phyloP scores from a whole-genome alignment of 2,797 vertebrate genomes.

The Hypotaenidia philippensis region DNA sequence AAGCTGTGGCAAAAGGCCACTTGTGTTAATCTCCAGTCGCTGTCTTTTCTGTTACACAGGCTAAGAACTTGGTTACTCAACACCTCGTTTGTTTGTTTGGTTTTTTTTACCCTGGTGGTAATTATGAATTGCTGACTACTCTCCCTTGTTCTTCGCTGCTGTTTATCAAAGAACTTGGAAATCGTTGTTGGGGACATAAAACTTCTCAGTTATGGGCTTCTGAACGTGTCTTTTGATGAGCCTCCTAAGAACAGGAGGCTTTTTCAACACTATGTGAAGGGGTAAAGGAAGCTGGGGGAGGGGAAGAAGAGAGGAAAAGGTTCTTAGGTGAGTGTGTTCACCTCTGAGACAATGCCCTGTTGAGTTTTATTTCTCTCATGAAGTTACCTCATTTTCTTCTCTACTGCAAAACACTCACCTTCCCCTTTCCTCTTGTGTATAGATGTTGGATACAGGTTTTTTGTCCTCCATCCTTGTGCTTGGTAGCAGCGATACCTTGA shows the following conservation, averaged over 20 bases:
- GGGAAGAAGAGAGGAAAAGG: not conserved
- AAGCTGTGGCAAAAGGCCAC: constrained; percentile 39
- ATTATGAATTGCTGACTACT: constrained; percentile 56
- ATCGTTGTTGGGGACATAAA: not conserved
- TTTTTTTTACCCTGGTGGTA: constrained; percentile 75
- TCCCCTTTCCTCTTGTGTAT: not conserved
- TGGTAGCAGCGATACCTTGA: not conserved
- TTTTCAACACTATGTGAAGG: not conserved
- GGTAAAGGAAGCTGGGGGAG: not conserved
- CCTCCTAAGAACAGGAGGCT: not conserved
- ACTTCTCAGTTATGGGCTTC: constrained; percentile 11
- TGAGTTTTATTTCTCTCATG: not conserved
- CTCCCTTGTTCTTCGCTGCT: constrained; percentile 69
- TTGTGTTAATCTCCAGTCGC: constrained; percentile 61
- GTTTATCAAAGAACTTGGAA: constrained; percentile 62
- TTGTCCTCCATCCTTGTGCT: not conserved
- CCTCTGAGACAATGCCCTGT: not conserved
- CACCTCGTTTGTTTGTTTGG: not conserved
- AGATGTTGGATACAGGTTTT: not conserved
- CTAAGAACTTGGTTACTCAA: constrained; percentile 49
- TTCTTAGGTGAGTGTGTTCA: not conserved
- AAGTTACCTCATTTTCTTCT: constrained; percentile 59
- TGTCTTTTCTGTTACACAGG: constrained; percentile 70
- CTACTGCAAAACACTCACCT: not conserved
- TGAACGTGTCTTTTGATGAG: not conserved